These are phyloP conservation scores for Phthorimaea operculella DNA, from an alignment of 1,140 invertebrate species.

Conservation along the genomic window DNA sequence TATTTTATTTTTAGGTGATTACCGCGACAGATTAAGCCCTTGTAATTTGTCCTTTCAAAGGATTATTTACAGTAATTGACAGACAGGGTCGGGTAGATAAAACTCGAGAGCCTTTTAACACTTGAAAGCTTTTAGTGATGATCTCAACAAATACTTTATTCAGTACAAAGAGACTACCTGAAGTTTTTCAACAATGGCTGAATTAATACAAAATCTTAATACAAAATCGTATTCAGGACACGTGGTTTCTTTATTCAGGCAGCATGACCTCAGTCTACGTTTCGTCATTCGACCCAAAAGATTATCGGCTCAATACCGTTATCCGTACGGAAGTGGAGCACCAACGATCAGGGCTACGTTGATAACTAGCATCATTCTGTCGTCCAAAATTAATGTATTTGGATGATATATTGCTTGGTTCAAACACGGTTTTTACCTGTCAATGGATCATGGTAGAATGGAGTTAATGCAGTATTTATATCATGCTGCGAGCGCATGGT, in stretches of 20 bases:
- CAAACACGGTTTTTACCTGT: background rate
- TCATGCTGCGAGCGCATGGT: slow-evolving; percentile 31
- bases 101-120: no score
- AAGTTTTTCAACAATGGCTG: no score
- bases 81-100: no score
- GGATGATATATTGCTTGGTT: background rate
- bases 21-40: no score
- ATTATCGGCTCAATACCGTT: slow-evolving; percentile 27
- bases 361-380: background rate
- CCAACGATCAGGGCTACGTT: background rate
- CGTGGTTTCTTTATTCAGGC: slow-evolving; percentile 17
- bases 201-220: no score
- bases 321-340: slow-evolving; percentile 32
- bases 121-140: no score
- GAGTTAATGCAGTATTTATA: slow-evolving; percentile 59
- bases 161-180: no score
- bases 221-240: background rate
- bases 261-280: slow-evolving; percentile 31
- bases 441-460: slow-evolving; percentile 23
- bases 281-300: slow-evolving; percentile 13
- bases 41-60: no score
- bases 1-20: no score
- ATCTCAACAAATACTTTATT: no score
- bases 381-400: background rate
- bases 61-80: no score